A percentile compares a stretch with the other conserved stretches of the same genome.
phyloP scores from a whole-genome alignment of 2,797 vertebrate species.

The Eospalax fontanierii region DNA sequence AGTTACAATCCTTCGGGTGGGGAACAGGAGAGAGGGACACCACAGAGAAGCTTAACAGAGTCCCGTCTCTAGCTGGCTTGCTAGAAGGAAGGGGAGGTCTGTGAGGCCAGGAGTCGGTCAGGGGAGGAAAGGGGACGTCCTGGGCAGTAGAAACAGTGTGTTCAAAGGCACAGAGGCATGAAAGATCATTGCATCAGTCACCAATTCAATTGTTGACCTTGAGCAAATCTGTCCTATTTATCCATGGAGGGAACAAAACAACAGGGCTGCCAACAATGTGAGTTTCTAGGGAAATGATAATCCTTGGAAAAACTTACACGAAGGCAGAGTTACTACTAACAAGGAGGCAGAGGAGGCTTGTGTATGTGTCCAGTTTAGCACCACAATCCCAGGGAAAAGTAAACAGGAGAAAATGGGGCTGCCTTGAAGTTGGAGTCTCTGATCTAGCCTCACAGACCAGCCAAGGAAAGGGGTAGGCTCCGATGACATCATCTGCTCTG shows the following conservation, averaged over 20 bases:
- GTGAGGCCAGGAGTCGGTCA: background rate
- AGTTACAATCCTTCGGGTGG: background rate
- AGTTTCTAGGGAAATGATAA: background rate
- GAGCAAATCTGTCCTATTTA: constrained; percentile 48
- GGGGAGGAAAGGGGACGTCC: background rate
- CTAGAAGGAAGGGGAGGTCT: background rate
- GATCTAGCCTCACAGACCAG: background rate
- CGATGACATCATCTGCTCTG: background rate
- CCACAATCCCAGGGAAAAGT: background rate
- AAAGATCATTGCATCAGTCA: constrained; percentile 60
- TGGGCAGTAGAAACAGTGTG: background rate
- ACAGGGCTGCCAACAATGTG: background rate
- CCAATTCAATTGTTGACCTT: constrained; percentile 36
- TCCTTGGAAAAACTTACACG: background rate
- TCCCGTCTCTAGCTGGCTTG: background rate
- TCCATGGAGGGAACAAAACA: constrained; percentile 12
- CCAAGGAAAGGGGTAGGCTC: background rate
- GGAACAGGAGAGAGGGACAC: background rate
- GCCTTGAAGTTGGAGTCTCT: background rate
- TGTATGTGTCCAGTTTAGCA: background rate
- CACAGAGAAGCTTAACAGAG: background rate
- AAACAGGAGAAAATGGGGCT: background rate
- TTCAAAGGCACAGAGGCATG: constrained; percentile 7
- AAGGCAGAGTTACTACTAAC: background rate
- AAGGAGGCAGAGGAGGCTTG: background rate